A percentile compares a stretch with the other conserved stretches of the same genome.
phyloP scores from a whole-genome alignment of 2,113 vertebrate genomes.

The Xyliphius kryptos region DNA sequence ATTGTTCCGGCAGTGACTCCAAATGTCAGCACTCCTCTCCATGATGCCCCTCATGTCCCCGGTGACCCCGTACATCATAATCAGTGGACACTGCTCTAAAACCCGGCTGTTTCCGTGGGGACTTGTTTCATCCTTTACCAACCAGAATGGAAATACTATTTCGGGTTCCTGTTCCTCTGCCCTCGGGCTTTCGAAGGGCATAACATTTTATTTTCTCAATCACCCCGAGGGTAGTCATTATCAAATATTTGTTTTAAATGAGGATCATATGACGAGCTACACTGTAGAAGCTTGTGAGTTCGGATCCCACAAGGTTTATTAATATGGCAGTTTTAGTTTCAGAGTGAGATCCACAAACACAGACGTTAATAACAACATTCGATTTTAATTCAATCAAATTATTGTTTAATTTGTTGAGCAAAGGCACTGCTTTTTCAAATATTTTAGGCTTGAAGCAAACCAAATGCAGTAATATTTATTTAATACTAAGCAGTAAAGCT shows the following conservation, averaged over 20 bases:
- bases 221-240: neutral
- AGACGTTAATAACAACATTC: too few species aligned
- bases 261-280: neutral
- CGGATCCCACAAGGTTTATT: too few species aligned
- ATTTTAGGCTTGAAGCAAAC: too few species aligned
- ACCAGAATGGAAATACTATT: neutral
- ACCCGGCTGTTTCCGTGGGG: neutral
- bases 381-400: too few species aligned
- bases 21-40: slow-evolving; percentile 19
- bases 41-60: neutral
- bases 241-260: slow-evolving; percentile 20
- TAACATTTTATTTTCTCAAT: slow-evolving; percentile 2
- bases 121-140: neutral
- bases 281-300: too few species aligned
- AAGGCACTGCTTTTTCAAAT: too few species aligned
- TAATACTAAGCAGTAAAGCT: too few species aligned
- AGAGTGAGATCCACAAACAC: too few species aligned
- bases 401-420: too few species aligned
- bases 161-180: neutral
- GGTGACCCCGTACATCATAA: slow-evolving; percentile 4
- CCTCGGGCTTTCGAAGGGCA: neutral
- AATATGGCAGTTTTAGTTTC: too few species aligned
- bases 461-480: too few species aligned
- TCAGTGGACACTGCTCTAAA: neutral
- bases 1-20: neutral